Conservation (phyloP, 2,113 vertebrate genomes). For the Thunnus thynnus region DNA sequence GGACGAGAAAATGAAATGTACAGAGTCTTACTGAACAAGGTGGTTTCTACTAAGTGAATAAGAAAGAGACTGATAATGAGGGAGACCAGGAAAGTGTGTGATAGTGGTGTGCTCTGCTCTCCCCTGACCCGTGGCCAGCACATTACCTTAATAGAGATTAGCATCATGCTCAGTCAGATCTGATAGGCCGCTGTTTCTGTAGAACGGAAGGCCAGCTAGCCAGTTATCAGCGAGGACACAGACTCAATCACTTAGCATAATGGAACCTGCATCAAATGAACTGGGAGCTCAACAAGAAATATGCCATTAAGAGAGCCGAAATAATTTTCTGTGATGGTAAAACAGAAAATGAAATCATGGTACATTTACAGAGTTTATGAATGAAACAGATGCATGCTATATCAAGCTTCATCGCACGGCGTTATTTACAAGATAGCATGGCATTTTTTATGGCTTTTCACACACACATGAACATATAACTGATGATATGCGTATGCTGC, state of each 20-base stretch:
- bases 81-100: slow-evolving; percentile 15
- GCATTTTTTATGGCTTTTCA: slow-evolving; percentile 26
- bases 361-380: slow-evolving; percentile 51
- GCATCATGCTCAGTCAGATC: slow-evolving; percentile 78
- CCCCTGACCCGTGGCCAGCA: slow-evolving; percentile 42
- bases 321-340: slow-evolving; percentile 61
- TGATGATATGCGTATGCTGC: background rate
- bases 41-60: slow-evolving; percentile 26
- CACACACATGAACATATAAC: background rate
- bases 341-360: slow-evolving; percentile 68
- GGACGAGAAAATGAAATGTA: slow-evolving; percentile 13
- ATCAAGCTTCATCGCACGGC: slow-evolving; percentile 15
- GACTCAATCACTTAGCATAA: slow-evolving; percentile 79
- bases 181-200: slow-evolving; percentile 64
- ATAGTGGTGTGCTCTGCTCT: slow-evolving; percentile 34
- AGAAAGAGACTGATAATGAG: slow-evolving; percentile 34
- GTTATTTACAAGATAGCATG: slow-evolving; percentile 41
- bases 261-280: slow-evolving; percentile 79
- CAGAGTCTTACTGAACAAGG: slow-evolving; percentile 17
- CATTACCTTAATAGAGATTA: slow-evolving; percentile 80
- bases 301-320: slow-evolving; percentile 72
- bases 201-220: slow-evolving; percentile 69
- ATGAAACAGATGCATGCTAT: slow-evolving; percentile 48
- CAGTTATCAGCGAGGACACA: slow-evolving; percentile 78
- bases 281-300: slow-evolving; percentile 62